Conservation (phyloP, 2,113 vertebrate species). For the Ochotona curzoniae region DNA sequence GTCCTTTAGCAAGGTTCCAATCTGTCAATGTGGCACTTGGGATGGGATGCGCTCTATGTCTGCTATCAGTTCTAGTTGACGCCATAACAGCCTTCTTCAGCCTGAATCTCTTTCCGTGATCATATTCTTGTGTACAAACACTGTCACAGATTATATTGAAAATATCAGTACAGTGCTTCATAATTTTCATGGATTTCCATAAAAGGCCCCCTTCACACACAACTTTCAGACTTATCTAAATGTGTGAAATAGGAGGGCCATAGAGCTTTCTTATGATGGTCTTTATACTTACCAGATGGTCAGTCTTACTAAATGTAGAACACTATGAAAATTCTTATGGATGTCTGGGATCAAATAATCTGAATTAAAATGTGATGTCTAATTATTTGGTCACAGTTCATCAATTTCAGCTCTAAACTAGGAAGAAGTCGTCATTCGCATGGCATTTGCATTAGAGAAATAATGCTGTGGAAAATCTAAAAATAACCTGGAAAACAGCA, state of each 20-base stretch:
- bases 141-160: slow-evolving; percentile 17
- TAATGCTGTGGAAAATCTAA: slow-evolving; percentile 80
- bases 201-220: neutral
- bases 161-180: slow-evolving; percentile 35
- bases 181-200: neutral
- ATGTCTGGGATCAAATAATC: slow-evolving; percentile 78
- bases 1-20: neutral
- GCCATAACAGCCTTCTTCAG: neutral
- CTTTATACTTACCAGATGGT: slow-evolving; percentile 14
- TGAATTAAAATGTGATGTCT: slow-evolving; percentile 77
- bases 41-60: neutral
- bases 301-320: neutral
- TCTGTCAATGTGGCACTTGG: neutral
- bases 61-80: neutral
- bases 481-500: slow-evolving; percentile 83
- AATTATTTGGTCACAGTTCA: slow-evolving; percentile 79
- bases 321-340: slow-evolving; percentile 61
- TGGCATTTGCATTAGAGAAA: slow-evolving; percentile 75
- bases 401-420: slow-evolving; percentile 79
- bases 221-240: neutral
- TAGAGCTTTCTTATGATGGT: neutral
- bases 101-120: neutral
- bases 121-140: neutral
- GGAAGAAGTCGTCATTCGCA: slow-evolving; percentile 74
- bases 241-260: neutral